Base-by-base conservation (phyloP, 2,797 vertebrate genomes). In the Pseudochirops cupreus region DNA sequence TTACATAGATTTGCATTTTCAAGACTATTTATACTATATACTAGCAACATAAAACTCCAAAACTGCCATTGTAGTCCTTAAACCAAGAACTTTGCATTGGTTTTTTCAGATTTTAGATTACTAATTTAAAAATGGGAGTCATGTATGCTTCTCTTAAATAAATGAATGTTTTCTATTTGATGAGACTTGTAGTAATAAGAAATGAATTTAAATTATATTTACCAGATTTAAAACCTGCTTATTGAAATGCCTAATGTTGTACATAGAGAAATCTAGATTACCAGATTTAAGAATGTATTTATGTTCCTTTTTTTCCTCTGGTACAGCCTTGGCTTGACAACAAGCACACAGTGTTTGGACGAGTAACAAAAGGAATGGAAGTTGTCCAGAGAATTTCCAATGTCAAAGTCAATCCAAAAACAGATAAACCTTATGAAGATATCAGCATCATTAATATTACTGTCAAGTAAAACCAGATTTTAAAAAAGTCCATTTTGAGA, bases 391-490 rank as follows among this genome's bases (percentile, higher is more conserved):
- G 99, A 98, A 99, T 99, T 98, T 99, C 99, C 97, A 99, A 99
- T 7, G 98, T 99, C 55, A 99, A 99, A 98, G 99, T 99, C 50
- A 99, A 99, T 98, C 99, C 99, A 95, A 99, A 99, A 98, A 99
- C 99, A 0, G 99, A 99, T 98, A 99, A 99, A 96, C 99, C 99
- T 1, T 99, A 99, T 21, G 99, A 99, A 96, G 99, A 99, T 98
- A 99, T 99, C 98, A 99, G 99, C 98, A 99, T 99, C 97, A 99
- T 99, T 98, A 99, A 99, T 98, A 99, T 99, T 98, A 99, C 99
- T 93, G 98, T 99, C 90, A 99, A 99, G 96, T 99, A 99, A 99
- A 93, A 62, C 1, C 92, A 53, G 12, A 74, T 0, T 59, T 94
- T n/a, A 2, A 52, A 2, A 52, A 95, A 67, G 52, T 98, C 14